Conservation (phyloP, 23 tunicate species). For the Clavelina lepadiformis region DNA sequence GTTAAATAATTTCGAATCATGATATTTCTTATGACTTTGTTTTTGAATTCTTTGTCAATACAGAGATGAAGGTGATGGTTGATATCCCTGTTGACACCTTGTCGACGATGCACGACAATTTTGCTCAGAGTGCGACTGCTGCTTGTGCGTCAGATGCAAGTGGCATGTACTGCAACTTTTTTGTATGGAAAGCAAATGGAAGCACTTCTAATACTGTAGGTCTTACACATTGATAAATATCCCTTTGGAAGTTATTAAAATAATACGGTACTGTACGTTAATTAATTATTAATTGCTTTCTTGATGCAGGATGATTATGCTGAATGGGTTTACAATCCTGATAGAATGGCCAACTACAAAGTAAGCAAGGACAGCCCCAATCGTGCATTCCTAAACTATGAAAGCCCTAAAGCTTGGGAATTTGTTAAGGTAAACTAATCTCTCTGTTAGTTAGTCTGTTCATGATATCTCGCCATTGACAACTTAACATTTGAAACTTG, state of each 20-base stretch:
- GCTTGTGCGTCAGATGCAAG: neutral
- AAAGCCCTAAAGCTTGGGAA: neutral
- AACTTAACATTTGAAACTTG: no score
- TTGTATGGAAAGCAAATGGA: conserved; percentile 13
- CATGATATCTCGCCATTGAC: no score
- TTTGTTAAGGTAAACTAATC: no score
- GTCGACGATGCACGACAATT: conserved; percentile 2
- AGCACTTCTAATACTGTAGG: no score
- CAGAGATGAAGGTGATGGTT: conserved; percentile 23
- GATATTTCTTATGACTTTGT: neutral
- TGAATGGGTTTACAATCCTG: neutral
- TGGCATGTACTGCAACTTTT: conserved; percentile 4
- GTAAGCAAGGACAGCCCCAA: neutral
- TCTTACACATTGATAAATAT: neutral
- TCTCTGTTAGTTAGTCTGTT: no score
- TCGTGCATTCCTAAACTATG: neutral
- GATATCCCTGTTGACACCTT: conserved; percentile 40
- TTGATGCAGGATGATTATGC: neutral
- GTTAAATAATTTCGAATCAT: neutral
- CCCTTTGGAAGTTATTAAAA: neutral
- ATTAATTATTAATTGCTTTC: neutral
- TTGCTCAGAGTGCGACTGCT: conserved; percentile 16
- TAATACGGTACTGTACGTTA: neutral
- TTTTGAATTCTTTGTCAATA: neutral
- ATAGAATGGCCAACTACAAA: conserved; percentile 1